Evolutionary conservation across 2,888 invertebrate species (phyloP).

Genomic region (Lumbricus terrestris): DNA sequence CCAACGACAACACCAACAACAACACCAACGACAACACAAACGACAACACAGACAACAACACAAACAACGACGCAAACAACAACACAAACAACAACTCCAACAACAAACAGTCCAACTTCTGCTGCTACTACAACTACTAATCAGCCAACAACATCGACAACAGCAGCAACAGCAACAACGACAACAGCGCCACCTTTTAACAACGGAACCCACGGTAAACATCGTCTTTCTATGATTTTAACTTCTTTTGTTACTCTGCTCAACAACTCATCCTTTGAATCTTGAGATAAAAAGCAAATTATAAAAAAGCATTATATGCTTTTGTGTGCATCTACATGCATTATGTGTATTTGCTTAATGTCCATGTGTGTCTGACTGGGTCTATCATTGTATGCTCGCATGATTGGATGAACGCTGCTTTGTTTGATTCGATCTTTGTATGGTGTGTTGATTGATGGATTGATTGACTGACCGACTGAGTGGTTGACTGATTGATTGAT

Average conservation of each 20-base stretch:
- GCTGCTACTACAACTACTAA: background rate
- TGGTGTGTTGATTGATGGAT: no score
- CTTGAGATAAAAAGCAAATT: background rate
- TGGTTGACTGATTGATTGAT: background rate
- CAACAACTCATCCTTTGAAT: background rate
- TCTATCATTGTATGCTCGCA: background rate
- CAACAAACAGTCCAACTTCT: background rate
- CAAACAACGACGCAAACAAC: background rate
- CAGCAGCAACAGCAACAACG: background rate
- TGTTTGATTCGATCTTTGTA: no score
- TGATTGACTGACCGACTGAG: no score
- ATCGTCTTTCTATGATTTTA: background rate
- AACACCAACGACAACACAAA: no score
- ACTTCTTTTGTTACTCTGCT: background rate
- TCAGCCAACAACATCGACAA: background rate
- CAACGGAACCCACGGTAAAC: background rate
- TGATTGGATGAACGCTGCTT: background rate
- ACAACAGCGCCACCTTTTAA: background rate
- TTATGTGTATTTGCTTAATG: background rate
- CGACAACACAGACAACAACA: background rate
- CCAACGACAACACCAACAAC: no score
- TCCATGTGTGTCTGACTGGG: background rate
- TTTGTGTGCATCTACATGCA: background rate
- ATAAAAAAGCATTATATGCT: no score
- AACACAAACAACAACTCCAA: no score